A percentile compares a stretch with the other conserved stretches of the same genome.
phyloP scores from a whole-genome alignment of 2,113 vertebrate species.

The Sprattus sprattus region DNA sequence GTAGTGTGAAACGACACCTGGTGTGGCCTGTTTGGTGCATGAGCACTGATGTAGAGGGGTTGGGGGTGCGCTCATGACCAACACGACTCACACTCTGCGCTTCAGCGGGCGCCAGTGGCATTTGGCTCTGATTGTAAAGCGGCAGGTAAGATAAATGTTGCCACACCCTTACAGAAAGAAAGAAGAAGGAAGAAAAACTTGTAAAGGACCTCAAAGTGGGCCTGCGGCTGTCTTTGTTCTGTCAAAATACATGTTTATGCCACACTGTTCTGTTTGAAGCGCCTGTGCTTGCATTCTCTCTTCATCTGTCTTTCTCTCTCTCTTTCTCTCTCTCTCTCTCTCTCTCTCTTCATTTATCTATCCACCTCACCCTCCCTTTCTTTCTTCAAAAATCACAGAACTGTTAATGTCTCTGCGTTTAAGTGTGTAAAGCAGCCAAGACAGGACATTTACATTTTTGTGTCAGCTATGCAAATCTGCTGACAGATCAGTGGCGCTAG shows the following conservation, averaged over 20 bases:
- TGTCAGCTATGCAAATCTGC: conserved; percentile 18
- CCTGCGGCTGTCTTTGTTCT: conserved; percentile 36
- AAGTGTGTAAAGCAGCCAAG: conserved; percentile 27
- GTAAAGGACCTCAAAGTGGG: conserved; percentile 23
- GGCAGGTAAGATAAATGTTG: neutral
- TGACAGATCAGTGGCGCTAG: conserved; percentile 17
- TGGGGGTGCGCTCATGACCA: neutral
- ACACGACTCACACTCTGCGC: neutral
- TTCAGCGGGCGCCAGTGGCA: neutral
- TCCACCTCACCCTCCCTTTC: conserved; percentile 28
- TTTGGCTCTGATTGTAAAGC: neutral
- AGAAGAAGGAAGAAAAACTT: conserved; percentile 9
- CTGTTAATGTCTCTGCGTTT: conserved; percentile 22
- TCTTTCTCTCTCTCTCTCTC: neutral
- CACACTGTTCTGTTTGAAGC: conserved; percentile 28
- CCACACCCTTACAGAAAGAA: neutral
- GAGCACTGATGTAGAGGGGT: neutral
- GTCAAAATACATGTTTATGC: conserved; percentile 41
- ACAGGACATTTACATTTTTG: conserved; percentile 38
- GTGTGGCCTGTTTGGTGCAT: neutral
- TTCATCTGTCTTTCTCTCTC: conserved; percentile 39
- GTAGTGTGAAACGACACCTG: conserved; percentile 15
- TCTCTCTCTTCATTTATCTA: neutral
- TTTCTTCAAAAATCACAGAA: conserved; percentile 37
- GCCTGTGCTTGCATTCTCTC: conserved; percentile 37